Base-by-base conservation (phyloP, 2,888 invertebrate species). In the Gerris lacustris region DNA sequence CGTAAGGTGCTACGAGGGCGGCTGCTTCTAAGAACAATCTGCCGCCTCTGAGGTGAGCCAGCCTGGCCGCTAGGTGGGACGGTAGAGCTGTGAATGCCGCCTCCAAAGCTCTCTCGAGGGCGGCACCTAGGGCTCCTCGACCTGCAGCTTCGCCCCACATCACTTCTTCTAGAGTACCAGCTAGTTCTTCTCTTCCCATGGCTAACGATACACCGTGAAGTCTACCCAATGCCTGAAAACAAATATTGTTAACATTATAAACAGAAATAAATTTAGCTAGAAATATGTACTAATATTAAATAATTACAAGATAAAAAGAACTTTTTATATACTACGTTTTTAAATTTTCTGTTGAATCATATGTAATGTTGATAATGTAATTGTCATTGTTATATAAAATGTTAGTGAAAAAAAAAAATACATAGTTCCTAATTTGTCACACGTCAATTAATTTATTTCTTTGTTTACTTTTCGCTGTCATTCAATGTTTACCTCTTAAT, bases 191-290 rank as follows among this genome's bases (percentile, higher is more conserved):
- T 45, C 74, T 74, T 9, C 70, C 72, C 76, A 77, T 73, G 7
- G 76, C 75, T 44, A 76, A 70, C 2, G 77, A 77, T 17, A 74
- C 71, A 1, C 76, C 76, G 69, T 77, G 77, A 72, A 76, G 76
- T 47, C 73, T 73, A 6, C 74, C 77, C 66, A 77, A 72, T 7
- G 74, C 75, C 76, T 76, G 73, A 0, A 73, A 72, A 31, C 31
- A 31, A 4, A 31, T 31, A 31, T 31, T 4, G 43, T 47, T 31
- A 70, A 62, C 9, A 45, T 31, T 31, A 31, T n/a, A n/a, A n/a
- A n/a, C n/a, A n/a, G n/a, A n/a, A n/a, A n/a, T n/a, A n/a, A n/a
- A n/a, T n/a, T n/a, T n/a, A n/a, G n/a, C n/a, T n/a, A n/a, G n/a
- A n/a, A n/a, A n/a, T n/a, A n/a, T n/a, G n/a, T n/a, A n/a, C n/a